Evolutionary conservation across 1,140 invertebrate species (phyloP), one percentile per base, ranked within the genome.

Genomic region (Helicoverpa zea): DNA sequence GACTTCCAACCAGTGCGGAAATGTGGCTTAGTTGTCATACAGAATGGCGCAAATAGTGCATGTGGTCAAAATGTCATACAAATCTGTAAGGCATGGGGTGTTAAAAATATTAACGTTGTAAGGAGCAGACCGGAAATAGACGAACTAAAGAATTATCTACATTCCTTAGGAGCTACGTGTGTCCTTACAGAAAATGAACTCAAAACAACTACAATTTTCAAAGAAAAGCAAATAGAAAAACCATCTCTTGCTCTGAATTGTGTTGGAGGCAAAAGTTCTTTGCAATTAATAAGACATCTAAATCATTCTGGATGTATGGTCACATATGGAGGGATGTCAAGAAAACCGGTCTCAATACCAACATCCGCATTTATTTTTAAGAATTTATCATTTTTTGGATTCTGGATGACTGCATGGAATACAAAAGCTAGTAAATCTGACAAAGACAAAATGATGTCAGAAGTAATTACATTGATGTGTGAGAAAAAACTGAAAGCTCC

Each of bases 261-360:
- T 95, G 97, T 99, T n/a, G 98, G 99, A 70, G 99, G 99, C 0
- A 97, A 98, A 91, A 98, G 96, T 94, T 97, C 98, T 4, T 96
- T 97, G 9, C 98, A 99, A 92, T 95, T 99, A 81, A 89, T 98
- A 18, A 96, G 98, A 35, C 96, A 97, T 86, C 94, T 99, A 68
- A 96, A 95, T 30, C 94, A 97, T 83, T 95, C 96, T 83, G 98
- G 98, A 2, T 95, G 96, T 0, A 97, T 99, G 96, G 98, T 99
- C 0, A 99, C 99, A n/a, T 99, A 99, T 95, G 99, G 99, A 23
- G 99, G 98, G 47, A 99, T 99, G 99, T 98, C 98, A 0, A 96
- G 97, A 81, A 97, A 99, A 89, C 98, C 99, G 29, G 96, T 99
- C 0, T 97, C 96, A 3, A 96, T 98, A 78, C 97, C 98, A 73